phyloP scores from a whole-genome alignment of 2,888 invertebrate species.

The Timandra comae region DNA sequence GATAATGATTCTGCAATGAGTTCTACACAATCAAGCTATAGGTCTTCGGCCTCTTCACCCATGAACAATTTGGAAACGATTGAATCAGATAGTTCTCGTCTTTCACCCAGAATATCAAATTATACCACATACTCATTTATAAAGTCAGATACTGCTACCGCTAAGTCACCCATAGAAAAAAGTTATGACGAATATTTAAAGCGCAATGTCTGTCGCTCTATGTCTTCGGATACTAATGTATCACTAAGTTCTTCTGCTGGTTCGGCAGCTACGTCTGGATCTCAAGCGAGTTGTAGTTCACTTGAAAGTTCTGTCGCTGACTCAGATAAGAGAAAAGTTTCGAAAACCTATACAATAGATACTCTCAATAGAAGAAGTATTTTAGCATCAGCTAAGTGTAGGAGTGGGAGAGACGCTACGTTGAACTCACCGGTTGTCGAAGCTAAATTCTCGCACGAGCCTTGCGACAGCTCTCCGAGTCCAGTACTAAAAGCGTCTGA shows the following conservation, averaged over 20 bases:
- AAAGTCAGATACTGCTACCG: slow-evolving; percentile 52
- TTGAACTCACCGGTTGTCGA: slow-evolving; percentile 84
- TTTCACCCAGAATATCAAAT: slow-evolving; percentile 64
- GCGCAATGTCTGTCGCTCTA: slow-evolving; percentile 79
- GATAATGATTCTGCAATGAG: slow-evolving; percentile 94
- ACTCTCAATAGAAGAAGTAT: slow-evolving; percentile 92
- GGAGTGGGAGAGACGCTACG: slow-evolving; percentile 86
- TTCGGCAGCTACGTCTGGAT: slow-evolving; percentile 84
- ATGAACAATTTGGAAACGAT: slow-evolving; percentile 79
- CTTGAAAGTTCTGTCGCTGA: slow-evolving; percentile 80
- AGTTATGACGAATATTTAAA: slow-evolving; percentile 66
- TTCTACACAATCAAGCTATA: slow-evolving; percentile 86
- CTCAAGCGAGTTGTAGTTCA: slow-evolving; percentile 82
- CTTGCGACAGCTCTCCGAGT: slow-evolving; percentile 68
- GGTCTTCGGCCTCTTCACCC: slow-evolving; percentile 86
- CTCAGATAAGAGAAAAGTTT: slow-evolving; percentile 80
- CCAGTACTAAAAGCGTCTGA: slow-evolving; percentile 67
- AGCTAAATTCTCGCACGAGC: slow-evolving; percentile 81
- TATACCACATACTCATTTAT: slow-evolving; percentile 55
- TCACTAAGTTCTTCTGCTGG: slow-evolving; percentile 82
- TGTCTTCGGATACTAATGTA: slow-evolving; percentile 84
- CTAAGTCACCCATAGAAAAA: slow-evolving; percentile 48
- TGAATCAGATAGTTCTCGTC: slow-evolving; percentile 73
- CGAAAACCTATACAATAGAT: slow-evolving; percentile 88
- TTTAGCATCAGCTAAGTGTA: slow-evolving; percentile 89